Evolutionary conservation across 2,113 vertebrate genomes (phyloP).

Genomic region (Tonatia bakeri): DNA sequence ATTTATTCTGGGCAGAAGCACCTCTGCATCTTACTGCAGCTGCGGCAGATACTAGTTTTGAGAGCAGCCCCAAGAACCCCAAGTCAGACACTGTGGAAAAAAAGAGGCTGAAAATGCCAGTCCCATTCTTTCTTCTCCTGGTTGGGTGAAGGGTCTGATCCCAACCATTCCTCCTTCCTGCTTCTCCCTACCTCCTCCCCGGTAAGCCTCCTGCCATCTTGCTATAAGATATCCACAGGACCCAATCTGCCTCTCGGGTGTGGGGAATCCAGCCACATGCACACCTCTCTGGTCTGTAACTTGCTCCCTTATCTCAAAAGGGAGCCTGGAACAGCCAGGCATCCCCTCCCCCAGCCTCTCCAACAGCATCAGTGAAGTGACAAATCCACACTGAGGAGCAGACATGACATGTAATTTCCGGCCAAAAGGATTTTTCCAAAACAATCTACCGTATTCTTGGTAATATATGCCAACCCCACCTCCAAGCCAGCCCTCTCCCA

Average conservation of each 20-base stretch:
- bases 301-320: not conserved
- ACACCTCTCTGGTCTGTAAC: not conserved
- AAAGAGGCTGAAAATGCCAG: not conserved
- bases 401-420: constrained; percentile 49
- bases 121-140: not conserved
- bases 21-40: not conserved
- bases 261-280: not conserved
- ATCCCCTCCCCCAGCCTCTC: not conserved
- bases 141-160: not conserved
- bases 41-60: not conserved
- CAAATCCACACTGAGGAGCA: constrained; percentile 40
- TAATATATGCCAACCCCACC: constrained; percentile 35
- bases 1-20: not conserved
- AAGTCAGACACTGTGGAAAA: not conserved
- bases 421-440: constrained; percentile 60
- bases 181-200: not conserved
- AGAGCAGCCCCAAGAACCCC: not conserved
- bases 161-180: not conserved
- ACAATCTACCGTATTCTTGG: constrained; percentile 49
- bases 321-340: not conserved
- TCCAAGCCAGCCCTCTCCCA: not conserved
- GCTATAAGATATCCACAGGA: not conserved
- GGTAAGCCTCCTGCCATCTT: not conserved
- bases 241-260: not conserved
- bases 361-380: not conserved